Conservation (phyloP, 1,140 invertebrate species). For the Eriosoma lanigerum region DNA sequence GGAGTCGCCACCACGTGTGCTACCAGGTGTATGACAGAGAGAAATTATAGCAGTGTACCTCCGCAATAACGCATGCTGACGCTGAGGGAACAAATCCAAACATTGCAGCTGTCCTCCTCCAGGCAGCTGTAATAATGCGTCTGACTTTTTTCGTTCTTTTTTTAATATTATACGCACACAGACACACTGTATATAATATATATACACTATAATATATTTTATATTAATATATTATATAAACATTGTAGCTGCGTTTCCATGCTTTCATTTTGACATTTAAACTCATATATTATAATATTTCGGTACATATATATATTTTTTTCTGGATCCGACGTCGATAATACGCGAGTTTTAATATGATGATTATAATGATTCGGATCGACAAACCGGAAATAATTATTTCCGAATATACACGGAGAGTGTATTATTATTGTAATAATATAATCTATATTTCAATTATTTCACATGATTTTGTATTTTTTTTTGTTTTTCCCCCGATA, state of each 20-base stretch:
- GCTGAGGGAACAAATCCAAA: constrained; percentile 49
- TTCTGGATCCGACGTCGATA: not conserved
- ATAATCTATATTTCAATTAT: constrained; percentile 5
- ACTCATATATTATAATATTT: not conserved
- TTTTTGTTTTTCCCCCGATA: too few relatives aligned
- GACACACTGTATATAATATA: not conserved
- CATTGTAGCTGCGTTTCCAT: not conserved
- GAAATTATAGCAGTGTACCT: constrained; percentile 46
- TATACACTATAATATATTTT: not conserved
- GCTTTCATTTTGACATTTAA: not conserved
- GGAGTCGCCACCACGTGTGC: constrained; percentile 45
- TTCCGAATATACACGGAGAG: not conserved
- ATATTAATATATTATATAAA: constrained; percentile 2
- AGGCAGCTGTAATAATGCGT: constrained; percentile 48
- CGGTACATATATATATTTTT: too few relatives aligned
- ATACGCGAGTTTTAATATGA: not conserved
- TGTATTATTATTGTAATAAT: too few relatives aligned
- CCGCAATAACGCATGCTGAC: constrained; percentile 36
- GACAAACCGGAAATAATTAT: constrained; percentile 4
- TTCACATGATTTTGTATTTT: constrained; percentile 15
- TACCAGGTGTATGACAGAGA: constrained; percentile 48
- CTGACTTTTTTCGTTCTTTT: constrained; percentile 44
- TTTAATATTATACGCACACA: constrained; percentile 5
- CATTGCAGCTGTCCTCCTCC: constrained; percentile 48
- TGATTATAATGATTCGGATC: constrained; percentile 29